Conservation (phyloP, 2,797 vertebrate genomes). For the Rhinogobio ventralis region DNA sequence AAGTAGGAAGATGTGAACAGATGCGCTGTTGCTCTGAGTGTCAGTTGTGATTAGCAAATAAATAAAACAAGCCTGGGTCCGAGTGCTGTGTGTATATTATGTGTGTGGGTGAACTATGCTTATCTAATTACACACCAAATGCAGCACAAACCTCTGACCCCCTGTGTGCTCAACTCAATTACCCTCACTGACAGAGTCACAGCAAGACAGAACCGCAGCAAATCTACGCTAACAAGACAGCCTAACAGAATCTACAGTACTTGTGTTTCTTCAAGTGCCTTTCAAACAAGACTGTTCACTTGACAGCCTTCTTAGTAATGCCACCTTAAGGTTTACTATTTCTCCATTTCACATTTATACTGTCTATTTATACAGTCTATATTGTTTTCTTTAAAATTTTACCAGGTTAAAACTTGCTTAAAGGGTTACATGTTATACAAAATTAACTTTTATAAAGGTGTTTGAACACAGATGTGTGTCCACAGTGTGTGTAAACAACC, state of each 20-base stretch:
- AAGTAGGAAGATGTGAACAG: slow-evolving; percentile 43
- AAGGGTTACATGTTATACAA: too few species aligned
- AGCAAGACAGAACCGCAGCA: slow-evolving; percentile 25
- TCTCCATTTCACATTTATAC: background rate
- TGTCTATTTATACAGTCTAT: background rate
- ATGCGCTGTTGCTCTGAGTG: slow-evolving; percentile 44
- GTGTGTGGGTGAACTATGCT: slow-evolving; percentile 40
- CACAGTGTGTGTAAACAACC: too few species aligned
- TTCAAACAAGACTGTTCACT: background rate
- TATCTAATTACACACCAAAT: slow-evolving; percentile 49
- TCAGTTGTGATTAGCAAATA: slow-evolving; percentile 54
- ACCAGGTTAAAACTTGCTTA: background rate
- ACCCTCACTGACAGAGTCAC: slow-evolving; percentile 19
- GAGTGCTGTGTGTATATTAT: slow-evolving; percentile 25
- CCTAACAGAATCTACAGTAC: slow-evolving; percentile 20
- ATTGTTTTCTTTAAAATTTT: background rate
- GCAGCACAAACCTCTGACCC: slow-evolving; percentile 41
- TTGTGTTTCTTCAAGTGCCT: background rate
- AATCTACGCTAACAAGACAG: slow-evolving; percentile 29
- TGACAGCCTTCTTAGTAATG: background rate
- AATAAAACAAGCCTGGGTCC: slow-evolving; percentile 33
- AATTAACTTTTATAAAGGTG: too few species aligned
- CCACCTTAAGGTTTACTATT: background rate
- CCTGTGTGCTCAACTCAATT: slow-evolving; percentile 38
- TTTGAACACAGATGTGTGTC: too few species aligned